Evolutionary conservation across 2,888 invertebrate species (phyloP).

Genomic region (Tenthredo scrophulariae): DNA sequence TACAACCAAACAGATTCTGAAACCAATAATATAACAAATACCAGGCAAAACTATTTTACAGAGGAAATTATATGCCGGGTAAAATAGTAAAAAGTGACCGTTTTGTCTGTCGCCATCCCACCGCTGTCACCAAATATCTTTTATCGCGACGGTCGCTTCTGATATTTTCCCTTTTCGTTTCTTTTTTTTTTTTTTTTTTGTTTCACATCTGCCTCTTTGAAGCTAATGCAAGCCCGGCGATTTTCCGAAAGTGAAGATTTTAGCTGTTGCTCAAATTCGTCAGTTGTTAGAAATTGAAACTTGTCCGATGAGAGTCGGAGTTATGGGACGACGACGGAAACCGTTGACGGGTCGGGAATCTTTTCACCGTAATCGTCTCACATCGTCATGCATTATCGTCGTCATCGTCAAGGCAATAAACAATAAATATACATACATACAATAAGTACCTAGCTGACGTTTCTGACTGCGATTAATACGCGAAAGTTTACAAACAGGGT

Average conservation of each 20-base stretch:
- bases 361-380: neutral
- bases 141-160: neutral
- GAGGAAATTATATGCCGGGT: neutral
- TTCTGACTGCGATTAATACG: conserved; percentile 7
- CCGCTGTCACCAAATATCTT: conserved; percentile 24
- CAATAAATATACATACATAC: conserved; percentile 55
- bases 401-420: conserved; percentile 41
- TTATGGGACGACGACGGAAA: neutral
- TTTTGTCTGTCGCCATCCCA: conserved; percentile 2
- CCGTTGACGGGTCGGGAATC: neutral
- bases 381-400: neutral
- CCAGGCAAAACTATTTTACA: conserved; percentile 36
- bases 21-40: conserved; percentile 33
- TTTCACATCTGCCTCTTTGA: no score
- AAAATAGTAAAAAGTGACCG: neutral
- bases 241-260: neutral
- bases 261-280: neutral
- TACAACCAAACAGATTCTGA: conserved; percentile 61
- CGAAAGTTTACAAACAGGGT: neutral
- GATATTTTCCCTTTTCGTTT: no score
- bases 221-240: neutral
- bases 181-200: neutral
- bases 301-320: neutral
- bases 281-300: neutral
- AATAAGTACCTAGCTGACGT: conserved; percentile 51